These are phyloP conservation scores for Triplophysa bombifrons DNA, from an alignment of 2,797 vertebrate genomes.

Conservation along the genomic window DNA sequence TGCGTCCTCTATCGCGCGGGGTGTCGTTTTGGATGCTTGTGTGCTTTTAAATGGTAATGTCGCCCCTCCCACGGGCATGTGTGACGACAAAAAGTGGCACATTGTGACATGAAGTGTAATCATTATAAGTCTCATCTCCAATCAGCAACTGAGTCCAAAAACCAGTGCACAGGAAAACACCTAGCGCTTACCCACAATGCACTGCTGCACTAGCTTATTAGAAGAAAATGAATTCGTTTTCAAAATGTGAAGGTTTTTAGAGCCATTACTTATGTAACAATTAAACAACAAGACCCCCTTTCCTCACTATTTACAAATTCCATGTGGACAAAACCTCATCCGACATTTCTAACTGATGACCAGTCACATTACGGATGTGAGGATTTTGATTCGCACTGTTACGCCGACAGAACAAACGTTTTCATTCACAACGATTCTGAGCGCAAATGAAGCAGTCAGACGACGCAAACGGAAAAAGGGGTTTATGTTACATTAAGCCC, in stretches of 20 bases:
- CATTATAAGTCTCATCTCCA: constrained; percentile 56
- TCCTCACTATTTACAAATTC: not conserved
- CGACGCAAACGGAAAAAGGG: constrained; percentile 53
- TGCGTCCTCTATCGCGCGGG: constrained; percentile 54
- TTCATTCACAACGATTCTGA: constrained; percentile 34
- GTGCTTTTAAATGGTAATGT: constrained; percentile 67
- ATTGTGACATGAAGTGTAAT: constrained; percentile 52
- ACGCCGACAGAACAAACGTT: not conserved
- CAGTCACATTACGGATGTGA: not conserved
- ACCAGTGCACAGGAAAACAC: not conserved
- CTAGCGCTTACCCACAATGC: not conserved
- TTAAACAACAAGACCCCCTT: not conserved
- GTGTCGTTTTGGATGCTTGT: constrained; percentile 55
- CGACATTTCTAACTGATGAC: too few relatives aligned
- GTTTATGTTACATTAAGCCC: constrained; percentile 55
- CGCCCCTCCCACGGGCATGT: constrained; percentile 43
- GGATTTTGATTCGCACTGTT: not conserved
- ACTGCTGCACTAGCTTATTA: not conserved
- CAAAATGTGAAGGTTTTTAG: not conserved
- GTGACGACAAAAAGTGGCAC: constrained; percentile 50
- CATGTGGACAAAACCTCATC: not conserved
- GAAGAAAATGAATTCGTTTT: not conserved
- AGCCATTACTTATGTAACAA: not conserved
- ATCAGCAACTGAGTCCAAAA: constrained; percentile 37
- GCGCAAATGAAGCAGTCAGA: constrained; percentile 62